These are phyloP conservation scores for Batillaria attramentaria DNA, from an alignment of 1,140 invertebrate genomes.

Conservation along the genomic window DNA sequence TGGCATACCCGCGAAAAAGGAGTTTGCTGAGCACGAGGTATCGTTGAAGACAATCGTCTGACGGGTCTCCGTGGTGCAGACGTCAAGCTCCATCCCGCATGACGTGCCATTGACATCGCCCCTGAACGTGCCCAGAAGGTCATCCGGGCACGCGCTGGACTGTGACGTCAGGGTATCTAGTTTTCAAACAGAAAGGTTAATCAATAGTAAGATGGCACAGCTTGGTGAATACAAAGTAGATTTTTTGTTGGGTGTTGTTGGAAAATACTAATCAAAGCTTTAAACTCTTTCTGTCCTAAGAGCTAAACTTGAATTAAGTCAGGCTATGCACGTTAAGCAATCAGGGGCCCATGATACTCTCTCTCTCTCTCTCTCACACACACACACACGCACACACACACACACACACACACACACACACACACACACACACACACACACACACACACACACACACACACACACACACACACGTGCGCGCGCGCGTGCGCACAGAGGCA, in stretches of 20 bases:
- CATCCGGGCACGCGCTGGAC: constrained; percentile 4
- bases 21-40: background rate
- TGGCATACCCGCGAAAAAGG: constrained; percentile 4
- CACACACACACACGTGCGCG: background rate
- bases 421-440: background rate
- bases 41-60: background rate
- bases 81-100: background rate
- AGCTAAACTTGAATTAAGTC: no score
- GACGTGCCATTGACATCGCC: background rate
- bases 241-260: no score
- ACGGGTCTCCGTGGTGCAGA: background rate
- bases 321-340: no score
- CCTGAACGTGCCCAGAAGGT: background rate
- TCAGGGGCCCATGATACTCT: no score
- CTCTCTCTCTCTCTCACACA: no score
- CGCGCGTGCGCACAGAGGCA: background rate
- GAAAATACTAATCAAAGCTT: no score
- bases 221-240: no score
- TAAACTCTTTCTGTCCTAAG: no score
- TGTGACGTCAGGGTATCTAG: background rate
- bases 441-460: background rate
- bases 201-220: no score
- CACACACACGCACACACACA: background rate
- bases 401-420: background rate
- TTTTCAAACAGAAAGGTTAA: no score